Evolutionary conservation across 2,113 vertebrate genomes (phyloP).

Genomic region (Dipodomys merriami): DNA sequence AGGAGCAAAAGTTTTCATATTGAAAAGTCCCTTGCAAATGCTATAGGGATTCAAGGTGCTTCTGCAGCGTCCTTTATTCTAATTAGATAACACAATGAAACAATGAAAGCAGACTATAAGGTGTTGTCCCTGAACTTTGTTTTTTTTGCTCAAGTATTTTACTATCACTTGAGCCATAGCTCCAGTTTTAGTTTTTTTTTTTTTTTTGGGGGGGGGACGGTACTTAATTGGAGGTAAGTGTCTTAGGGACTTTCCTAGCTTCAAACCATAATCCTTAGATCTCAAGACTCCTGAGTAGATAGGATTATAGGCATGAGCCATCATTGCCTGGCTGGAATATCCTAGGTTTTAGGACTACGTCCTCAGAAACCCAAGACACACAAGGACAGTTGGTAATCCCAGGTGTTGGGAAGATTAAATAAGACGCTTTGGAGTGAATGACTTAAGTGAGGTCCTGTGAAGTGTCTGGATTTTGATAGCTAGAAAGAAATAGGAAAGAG

Average conservation of each 20-base stretch:
- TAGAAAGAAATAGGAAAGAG: background rate
- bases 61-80: background rate
- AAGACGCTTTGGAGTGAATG: background rate
- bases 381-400: background rate
- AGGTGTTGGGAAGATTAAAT: background rate
- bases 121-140: background rate
- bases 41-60: background rate
- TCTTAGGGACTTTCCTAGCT: no score
- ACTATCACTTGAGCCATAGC: no score
- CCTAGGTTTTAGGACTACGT: background rate
- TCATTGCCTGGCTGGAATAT: background rate
- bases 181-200: no score
- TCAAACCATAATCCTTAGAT: no score
- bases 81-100: background rate
- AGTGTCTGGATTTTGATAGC: background rate
- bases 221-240: no score
- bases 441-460: background rate
- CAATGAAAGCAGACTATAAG: background rate
- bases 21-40: background rate
- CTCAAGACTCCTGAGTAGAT: no score
- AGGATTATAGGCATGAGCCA: no score
- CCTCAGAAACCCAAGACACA: conserved; percentile 16
- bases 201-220: no score
- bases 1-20: background rate
- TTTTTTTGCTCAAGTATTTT: no score